Percentiles rank a stretch among this genome's conserved stretches.
Evolutionary conservation across 2,888 invertebrate genomes (phyloP).

Genomic region (Odontothrips loti): DNA sequence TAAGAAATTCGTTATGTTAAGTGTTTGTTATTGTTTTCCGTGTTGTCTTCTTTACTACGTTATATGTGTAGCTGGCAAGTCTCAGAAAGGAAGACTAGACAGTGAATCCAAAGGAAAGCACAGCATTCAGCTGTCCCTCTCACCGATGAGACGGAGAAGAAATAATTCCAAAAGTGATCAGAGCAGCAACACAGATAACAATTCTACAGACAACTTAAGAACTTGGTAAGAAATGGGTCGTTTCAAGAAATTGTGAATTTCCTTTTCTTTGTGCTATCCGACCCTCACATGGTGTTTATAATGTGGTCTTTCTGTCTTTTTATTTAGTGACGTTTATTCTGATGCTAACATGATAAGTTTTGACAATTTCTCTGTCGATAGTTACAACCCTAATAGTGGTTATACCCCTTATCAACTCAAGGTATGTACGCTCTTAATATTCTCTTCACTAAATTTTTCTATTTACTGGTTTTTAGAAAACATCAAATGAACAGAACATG

Average conservation of each 20-base stretch:
- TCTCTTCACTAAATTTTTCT: too few species aligned
- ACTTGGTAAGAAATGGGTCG: not conserved
- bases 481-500: too few species aligned
- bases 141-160: not conserved
- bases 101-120: not conserved
- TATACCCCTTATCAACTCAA: constrained; percentile 5
- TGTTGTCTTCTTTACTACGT: not conserved
- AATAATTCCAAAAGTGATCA: not conserved
- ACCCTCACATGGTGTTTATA: not conserved
- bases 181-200: not conserved
- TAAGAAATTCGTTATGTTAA: not conserved
- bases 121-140: not conserved
- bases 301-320: not conserved
- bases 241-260: not conserved
- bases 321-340: not conserved
- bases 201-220: not conserved
- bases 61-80: not conserved
- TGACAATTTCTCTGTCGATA: not conserved
- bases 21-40: not conserved
- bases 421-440: not conserved
- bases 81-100: not conserved
- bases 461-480: too few species aligned
- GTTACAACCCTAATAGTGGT: not conserved
- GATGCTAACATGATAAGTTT: not conserved
- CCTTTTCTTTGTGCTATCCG: not conserved